phyloP scores from a whole-genome alignment of 2,888 invertebrate genomes.

The Dilophus febrilis region DNA sequence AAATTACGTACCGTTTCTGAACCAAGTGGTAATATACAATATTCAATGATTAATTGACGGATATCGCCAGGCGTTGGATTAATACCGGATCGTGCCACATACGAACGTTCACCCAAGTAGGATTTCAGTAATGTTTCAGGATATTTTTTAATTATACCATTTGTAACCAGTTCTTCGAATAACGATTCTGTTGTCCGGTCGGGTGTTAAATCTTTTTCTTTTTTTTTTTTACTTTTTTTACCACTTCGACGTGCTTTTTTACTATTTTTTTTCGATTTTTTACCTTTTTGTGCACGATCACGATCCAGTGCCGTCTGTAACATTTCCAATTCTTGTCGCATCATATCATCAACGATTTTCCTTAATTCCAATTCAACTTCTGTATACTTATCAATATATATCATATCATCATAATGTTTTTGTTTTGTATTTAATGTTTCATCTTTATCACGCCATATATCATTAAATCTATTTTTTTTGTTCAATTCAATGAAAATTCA shows the following conservation, averaged over 20 bases:
- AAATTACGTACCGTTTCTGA: slow-evolving; percentile 49
- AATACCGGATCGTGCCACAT: slow-evolving; percentile 30
- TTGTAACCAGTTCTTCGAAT: slow-evolving; percentile 78
- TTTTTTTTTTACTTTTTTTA: slow-evolving; percentile 83
- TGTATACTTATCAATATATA: slow-evolving; percentile 63
- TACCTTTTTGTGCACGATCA: slow-evolving; percentile 54
- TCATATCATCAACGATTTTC: slow-evolving; percentile 60
- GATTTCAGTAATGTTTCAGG: slow-evolving; percentile 47
- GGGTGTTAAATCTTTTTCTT: slow-evolving; percentile 85
- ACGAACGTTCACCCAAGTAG: slow-evolving; percentile 68
- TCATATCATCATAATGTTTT: slow-evolving; percentile 62
- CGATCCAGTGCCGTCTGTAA: slow-evolving; percentile 55
- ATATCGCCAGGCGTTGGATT: slow-evolving; percentile 58
- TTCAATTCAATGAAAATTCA: too few relatives aligned
- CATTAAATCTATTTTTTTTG: slow-evolving; percentile 49
- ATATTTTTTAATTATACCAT: slow-evolving; percentile 75
- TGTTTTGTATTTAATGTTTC: slow-evolving; percentile 59
- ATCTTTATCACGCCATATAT: slow-evolving; percentile 67
- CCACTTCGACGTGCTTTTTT: slow-evolving; percentile 63
- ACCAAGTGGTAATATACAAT: slow-evolving; percentile 75
- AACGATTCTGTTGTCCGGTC: slow-evolving; percentile 80
- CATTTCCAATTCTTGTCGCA: slow-evolving; percentile 51
- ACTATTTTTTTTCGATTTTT: slow-evolving; percentile 57
- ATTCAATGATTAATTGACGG: slow-evolving; percentile 69
- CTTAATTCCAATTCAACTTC: slow-evolving; percentile 72